Evolutionary conservation across 2,888 invertebrate species (phyloP), one percentile per base, ranked within the genome.

Genomic region (Apodemia hepburni): DNA sequence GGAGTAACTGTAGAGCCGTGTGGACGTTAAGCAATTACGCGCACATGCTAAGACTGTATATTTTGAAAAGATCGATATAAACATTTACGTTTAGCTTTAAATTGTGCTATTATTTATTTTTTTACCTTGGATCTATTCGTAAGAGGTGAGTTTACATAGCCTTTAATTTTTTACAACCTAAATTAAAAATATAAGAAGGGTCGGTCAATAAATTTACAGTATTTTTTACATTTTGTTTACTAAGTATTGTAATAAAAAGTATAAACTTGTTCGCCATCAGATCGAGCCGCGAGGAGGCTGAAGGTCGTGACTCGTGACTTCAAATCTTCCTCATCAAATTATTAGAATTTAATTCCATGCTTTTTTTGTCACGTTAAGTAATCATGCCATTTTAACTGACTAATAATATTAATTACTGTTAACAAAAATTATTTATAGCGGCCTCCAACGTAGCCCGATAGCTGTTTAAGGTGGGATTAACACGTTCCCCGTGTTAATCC

Each of bases 1-100:
- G 62, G 51, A 58, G 64, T 60, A 60, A 54, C 62, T 49, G 68
- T 61, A 64, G 64, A 61, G 61, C 54, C 45, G 67, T 63, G 65
- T 65, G 67, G 65, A 66, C 69, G 68, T 65, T 12, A 0, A 54
- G 22, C 15, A 18, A 17, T 15, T 42, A 5, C 42, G 42, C 15
- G 15, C 45, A 27, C 27, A n/a, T 45, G 15, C 27, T 33, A 22
- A 2, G 22, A 45, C 49, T 22, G 9, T 18, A 42, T 49, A 15
- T 18, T 59, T 33, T 33, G 29, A 5, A 15, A 42, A 42, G 15
- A 38, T 12, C 15, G 5, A 42, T 5, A 42, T 42, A 38, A 33
- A 33, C 38, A n/a, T 61, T 12, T 54, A 6, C 15, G 15, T 15
- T 15, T 42, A 42, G 6, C 42, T 42, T 42, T 6, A 42, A 42